phyloP scores from a whole-genome alignment of 2,113 vertebrate species.

The Bubalus kerabau region DNA sequence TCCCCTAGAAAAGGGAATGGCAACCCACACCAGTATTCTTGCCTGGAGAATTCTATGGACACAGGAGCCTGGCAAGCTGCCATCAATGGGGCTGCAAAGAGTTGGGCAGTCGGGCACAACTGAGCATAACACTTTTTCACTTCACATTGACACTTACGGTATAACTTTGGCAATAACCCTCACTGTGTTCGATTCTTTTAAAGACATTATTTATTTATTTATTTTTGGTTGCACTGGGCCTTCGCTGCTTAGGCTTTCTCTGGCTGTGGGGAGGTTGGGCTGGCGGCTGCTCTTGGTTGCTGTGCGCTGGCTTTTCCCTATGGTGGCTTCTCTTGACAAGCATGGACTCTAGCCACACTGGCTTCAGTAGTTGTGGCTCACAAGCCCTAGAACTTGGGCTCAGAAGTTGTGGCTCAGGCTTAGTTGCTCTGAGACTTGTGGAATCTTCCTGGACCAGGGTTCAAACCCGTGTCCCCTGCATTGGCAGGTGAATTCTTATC shows the following conservation, averaged over 20 bases:
- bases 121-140: neutral
- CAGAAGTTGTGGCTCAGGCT: neutral
- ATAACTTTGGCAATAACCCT: neutral
- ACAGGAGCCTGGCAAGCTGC: neutral
- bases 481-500: neutral
- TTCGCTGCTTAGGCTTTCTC: neutral
- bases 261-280: neutral
- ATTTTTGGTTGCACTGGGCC: neutral
- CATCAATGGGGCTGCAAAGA: neutral
- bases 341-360: neutral
- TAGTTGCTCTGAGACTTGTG: neutral
- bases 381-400: neutral
- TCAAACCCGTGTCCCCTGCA: neutral
- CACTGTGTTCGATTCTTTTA: neutral
- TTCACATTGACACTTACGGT: neutral
- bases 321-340: neutral
- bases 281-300: neutral
- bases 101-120: neutral
- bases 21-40: neutral
- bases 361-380: neutral
- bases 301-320: neutral
- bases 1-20: neutral
- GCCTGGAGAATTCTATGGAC: neutral
- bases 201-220: neutral
- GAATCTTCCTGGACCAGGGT: neutral